Percentiles rank a stretch among this genome's conserved stretches.
phyloP scores from a whole-genome alignment of 1,140 invertebrate species.

The Episyrphus balteatus region DNA sequence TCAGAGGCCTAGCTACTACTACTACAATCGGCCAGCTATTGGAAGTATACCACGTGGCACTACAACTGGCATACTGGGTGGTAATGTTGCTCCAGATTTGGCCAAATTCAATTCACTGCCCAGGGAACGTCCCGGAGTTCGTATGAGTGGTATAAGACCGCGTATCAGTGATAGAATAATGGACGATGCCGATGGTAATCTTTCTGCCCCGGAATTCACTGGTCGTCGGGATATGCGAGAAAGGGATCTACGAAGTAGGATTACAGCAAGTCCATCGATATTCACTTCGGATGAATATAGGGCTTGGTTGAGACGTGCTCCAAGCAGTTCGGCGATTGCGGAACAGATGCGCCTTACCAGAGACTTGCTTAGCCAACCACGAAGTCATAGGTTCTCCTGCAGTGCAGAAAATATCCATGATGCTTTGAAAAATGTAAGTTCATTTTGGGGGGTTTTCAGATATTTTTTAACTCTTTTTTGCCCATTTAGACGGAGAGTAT shows the following conservation, averaged over 20 bases:
- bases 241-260: conserved; percentile 27
- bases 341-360: conserved; percentile 70
- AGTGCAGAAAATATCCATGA: conserved; percentile 83
- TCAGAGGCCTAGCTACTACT: conserved; percentile 65
- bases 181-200: conserved; percentile 69
- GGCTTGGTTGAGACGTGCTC: conserved; percentile 77
- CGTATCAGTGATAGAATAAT: conserved; percentile 41
- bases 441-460: neutral
- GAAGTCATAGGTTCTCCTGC: conserved; percentile 67
- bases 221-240: conserved; percentile 48
- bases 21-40: conserved; percentile 46
- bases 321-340: conserved; percentile 84
- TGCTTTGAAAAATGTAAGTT: conserved; percentile 60
- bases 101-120: conserved; percentile 63
- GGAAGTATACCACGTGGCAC: conserved; percentile 39
- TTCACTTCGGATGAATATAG: conserved; percentile 86
- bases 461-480: neutral
- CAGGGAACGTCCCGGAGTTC: conserved; percentile 52
- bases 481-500: conserved; percentile 47
- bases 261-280: conserved; percentile 43
- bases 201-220: conserved; percentile 70
- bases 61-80: conserved; percentile 35
- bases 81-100: conserved; percentile 18
- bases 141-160: conserved; percentile 28
- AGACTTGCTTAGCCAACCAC: conserved; percentile 49